phyloP scores from a whole-genome alignment of 2,888 invertebrate species.

The Coenonympha glycerion region DNA sequence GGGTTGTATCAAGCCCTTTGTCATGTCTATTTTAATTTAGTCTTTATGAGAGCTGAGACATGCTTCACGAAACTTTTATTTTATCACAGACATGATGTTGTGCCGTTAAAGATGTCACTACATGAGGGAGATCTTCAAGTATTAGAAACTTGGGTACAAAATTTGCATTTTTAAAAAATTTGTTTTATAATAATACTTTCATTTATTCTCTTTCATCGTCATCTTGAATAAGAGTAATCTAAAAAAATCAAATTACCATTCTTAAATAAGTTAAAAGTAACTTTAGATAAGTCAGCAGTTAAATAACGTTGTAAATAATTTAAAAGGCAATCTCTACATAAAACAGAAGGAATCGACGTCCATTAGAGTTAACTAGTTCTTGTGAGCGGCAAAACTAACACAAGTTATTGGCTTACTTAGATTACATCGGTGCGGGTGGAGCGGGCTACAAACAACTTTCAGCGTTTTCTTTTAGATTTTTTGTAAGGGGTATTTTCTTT shows the following conservation, averaged over 20 bases:
- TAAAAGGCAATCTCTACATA: slow-evolving; percentile 2
- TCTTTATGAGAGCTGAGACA: too few species aligned
- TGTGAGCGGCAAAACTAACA: background rate
- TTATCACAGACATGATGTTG: too few species aligned
- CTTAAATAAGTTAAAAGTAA: background rate
- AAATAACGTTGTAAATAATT: background rate
- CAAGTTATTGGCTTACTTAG: slow-evolving; percentile 6
- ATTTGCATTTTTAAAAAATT: too few species aligned
- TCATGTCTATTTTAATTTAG: too few species aligned
- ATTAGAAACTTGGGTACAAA: too few species aligned
- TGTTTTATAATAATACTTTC: too few species aligned
- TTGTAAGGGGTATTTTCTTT: background rate
- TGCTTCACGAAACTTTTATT: too few species aligned
- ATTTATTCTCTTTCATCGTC: too few species aligned
- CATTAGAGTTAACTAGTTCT: slow-evolving; percentile 5
- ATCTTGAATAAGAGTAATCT: background rate
- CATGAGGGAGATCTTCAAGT: too few species aligned
- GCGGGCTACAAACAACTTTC: slow-evolving; percentile 7
- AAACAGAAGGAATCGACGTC: background rate
- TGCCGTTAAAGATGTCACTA: too few species aligned
- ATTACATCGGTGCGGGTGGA: too few species aligned
- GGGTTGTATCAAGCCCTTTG: too few species aligned
- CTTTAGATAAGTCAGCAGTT: background rate
- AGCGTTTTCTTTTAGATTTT: slow-evolving; percentile 19
- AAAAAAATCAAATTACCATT: background rate